Conservation (phyloP, 2,113 vertebrate species). For the Cricetomys ansorgei region DNA sequence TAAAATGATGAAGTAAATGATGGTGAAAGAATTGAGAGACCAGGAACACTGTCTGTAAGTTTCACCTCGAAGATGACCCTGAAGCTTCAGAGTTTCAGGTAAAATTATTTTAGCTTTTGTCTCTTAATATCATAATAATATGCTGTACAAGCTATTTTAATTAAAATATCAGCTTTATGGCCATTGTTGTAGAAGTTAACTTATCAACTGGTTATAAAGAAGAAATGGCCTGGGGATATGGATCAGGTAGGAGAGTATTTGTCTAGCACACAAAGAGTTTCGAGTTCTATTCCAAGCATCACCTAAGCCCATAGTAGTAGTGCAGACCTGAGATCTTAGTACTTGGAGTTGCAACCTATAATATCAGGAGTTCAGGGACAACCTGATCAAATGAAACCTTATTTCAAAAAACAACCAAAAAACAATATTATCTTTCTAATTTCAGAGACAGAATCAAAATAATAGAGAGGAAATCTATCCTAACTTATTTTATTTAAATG, state of each 20-base stretch:
- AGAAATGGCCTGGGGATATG: neutral
- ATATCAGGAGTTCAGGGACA: neutral
- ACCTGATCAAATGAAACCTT: neutral
- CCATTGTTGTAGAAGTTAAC: slow-evolving; percentile 41
- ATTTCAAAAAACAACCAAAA: neutral
- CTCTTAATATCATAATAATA: slow-evolving; percentile 76
- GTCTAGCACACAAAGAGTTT: neutral
- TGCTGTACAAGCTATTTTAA: slow-evolving; percentile 66
- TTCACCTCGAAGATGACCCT: slow-evolving; percentile 66
- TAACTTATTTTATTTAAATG: neutral
- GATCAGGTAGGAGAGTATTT: neutral
- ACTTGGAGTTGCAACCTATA: too few species aligned
- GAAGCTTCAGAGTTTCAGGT: slow-evolving; percentile 36
- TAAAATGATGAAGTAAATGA: neutral
- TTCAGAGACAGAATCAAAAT: slow-evolving; percentile 70
- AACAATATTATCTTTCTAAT: slow-evolving; percentile 70
- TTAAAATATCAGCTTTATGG: slow-evolving; percentile 53
- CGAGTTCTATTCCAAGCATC: neutral
- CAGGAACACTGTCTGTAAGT: slow-evolving; percentile 62
- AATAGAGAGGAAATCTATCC: neutral
- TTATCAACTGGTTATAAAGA: slow-evolving; percentile 28
- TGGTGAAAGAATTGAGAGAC: slow-evolving; percentile 67
- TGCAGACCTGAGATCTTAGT: neutral
- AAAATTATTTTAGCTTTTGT: slow-evolving; percentile 59
- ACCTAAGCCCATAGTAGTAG: neutral